A percentile compares a stretch with the other conserved stretches of the same genome.
Conservation (phyloP, 2,888 invertebrate genomes). For the Ormyrus thymus region DNA sequence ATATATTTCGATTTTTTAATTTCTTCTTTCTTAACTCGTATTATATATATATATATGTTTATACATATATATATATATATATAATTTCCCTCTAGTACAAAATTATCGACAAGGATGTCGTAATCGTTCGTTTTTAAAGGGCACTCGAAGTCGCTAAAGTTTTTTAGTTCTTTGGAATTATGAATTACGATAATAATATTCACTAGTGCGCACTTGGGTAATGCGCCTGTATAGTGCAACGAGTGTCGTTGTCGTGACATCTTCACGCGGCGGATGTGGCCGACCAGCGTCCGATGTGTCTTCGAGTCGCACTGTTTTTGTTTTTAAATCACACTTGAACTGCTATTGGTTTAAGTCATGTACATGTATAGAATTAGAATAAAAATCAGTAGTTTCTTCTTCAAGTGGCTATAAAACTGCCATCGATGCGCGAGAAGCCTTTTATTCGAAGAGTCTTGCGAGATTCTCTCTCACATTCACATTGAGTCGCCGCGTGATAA, state of each 20-base stretch:
- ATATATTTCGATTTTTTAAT: neutral
- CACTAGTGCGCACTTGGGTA: constrained; percentile 6
- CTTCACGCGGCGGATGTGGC: neutral
- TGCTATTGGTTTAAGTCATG: neutral
- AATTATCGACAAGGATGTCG: constrained; percentile 57
- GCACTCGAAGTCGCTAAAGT: constrained; percentile 52
- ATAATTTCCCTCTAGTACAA: constrained; percentile 59
- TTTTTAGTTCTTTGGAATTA: constrained; percentile 30
- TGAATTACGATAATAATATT: constrained; percentile 23
- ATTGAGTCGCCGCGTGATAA: neutral
- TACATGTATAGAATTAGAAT: constrained; percentile 36
- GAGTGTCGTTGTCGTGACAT: constrained; percentile 14
- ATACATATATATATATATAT: constrained; percentile 22
- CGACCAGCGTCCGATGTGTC: neutral
- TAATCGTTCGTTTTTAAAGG: constrained; percentile 52
- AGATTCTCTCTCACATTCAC: constrained; percentile 20
- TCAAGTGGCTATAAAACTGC: constrained; percentile 38
- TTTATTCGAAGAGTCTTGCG: constrained; percentile 23
- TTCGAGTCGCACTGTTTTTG: constrained; percentile 1
- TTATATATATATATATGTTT: constrained; percentile 28
- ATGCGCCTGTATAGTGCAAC: constrained; percentile 4
- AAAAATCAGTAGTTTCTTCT: constrained; percentile 39
- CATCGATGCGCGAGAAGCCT: constrained; percentile 26
- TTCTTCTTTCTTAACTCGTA: constrained; percentile 20
- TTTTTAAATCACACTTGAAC: neutral